Evolutionary conservation across 2,113 vertebrate genomes (phyloP).

Genomic region (Paramisgurnus dabryanus): DNA sequence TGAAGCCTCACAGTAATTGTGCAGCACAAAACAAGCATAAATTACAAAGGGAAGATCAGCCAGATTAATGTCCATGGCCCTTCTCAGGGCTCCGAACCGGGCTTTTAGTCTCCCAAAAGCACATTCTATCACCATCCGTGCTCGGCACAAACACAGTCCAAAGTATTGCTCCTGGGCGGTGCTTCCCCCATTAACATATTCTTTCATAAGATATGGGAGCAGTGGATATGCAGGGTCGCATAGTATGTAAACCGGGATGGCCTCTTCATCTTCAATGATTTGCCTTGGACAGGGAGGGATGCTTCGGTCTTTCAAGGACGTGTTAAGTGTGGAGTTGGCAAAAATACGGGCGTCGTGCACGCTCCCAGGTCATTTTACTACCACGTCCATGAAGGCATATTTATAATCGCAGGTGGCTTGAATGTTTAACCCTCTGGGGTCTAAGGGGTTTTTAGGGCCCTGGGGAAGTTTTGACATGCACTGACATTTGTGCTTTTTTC

Average conservation of each 20-base stretch:
- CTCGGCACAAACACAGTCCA: constrained; percentile 28
- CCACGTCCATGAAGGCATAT: constrained; percentile 49
- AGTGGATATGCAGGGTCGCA: constrained; percentile 40
- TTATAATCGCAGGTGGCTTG: constrained; percentile 54
- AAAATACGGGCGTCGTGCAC: not conserved
- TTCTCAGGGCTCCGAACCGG: constrained; percentile 36
- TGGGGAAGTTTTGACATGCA: too few relatives aligned
- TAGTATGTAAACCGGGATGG: constrained; percentile 32
- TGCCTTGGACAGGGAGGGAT: constrained; percentile 24
- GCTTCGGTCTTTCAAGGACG: not conserved
- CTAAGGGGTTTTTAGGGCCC: too few relatives aligned
- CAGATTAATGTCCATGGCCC: constrained; percentile 49
- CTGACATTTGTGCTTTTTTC: too few relatives aligned
- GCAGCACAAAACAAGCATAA: constrained; percentile 45
- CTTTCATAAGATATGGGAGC: constrained; percentile 36
- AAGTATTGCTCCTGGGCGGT: constrained; percentile 30
- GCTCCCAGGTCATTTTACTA: constrained; percentile 37
- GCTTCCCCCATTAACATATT: constrained; percentile 10
- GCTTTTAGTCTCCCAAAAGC: constrained; percentile 39
- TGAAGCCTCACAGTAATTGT: constrained; percentile 42
- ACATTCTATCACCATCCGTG: constrained; percentile 35
- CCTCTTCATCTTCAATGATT: not conserved
- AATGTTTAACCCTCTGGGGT: too few relatives aligned
- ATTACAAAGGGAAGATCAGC: constrained; percentile 42
- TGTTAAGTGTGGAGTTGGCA: constrained; percentile 17